phyloP scores from a whole-genome alignment of 2,888 invertebrate species.

The Labia minor region DNA sequence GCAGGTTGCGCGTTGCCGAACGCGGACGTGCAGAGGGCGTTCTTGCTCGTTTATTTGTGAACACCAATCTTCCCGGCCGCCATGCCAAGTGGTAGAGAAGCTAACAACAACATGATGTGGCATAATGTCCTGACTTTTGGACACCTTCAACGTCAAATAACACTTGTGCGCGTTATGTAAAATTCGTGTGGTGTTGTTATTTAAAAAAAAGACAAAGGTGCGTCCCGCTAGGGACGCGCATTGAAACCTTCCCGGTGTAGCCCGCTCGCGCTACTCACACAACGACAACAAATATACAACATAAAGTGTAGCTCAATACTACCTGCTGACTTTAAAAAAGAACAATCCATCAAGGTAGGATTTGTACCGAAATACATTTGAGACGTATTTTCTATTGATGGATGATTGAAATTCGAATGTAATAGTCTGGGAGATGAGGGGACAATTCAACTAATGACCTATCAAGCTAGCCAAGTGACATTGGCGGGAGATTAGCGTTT shows the following conservation, averaged over 20 bases:
- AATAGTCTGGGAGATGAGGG: too few relatives aligned
- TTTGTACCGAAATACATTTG: not conserved
- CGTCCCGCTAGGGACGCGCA: constrained; percentile 6
- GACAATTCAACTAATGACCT: not conserved
- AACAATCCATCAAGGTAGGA: not conserved
- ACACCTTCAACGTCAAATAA: constrained; percentile 26
- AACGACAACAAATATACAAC: constrained; percentile 2
- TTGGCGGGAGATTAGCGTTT: constrained; percentile 1
- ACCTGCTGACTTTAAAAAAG: not conserved
- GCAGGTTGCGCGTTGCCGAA: not conserved
- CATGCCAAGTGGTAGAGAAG: constrained; percentile 33
- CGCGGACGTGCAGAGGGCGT: not conserved
- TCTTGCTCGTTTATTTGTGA: not conserved
- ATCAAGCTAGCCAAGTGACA: constrained; percentile 9
- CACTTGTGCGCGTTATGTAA: constrained; percentile 33
- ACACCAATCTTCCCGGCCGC: constrained; percentile 24
- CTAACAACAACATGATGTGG: constrained; percentile 39
- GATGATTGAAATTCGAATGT: too few relatives aligned
- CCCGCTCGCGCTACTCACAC: constrained; percentile 21
- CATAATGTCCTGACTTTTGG: constrained; percentile 34
- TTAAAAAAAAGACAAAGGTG: not conserved
- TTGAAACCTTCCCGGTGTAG: not conserved
- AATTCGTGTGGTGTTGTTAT: constrained; percentile 26
- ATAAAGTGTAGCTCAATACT: not conserved
- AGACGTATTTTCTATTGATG: too few relatives aligned